Conservation (phyloP, 1,140 invertebrate species). For the Euglossa dilemma region DNA sequence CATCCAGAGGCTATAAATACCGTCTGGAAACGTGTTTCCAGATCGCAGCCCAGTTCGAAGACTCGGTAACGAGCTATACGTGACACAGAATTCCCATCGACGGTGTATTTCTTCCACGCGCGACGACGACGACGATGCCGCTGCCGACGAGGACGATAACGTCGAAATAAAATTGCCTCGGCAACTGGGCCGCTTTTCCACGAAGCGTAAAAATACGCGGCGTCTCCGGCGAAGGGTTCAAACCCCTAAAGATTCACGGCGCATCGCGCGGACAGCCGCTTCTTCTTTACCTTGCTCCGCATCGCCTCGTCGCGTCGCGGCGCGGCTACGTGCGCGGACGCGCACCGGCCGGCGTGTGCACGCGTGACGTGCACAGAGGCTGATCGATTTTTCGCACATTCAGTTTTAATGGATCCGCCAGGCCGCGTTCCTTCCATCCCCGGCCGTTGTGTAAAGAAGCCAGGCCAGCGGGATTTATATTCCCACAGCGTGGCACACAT, state of each 20-base stretch:
- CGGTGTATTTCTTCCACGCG: background rate
- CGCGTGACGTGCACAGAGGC: background rate
- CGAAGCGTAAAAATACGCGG: background rate
- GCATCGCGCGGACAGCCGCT: background rate
- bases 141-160: background rate
- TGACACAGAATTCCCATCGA: constrained; percentile 11
- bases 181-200: background rate
- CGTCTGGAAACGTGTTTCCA: constrained; percentile 12
- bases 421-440: background rate
- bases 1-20: constrained; percentile 11
- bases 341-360: background rate
- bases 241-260: constrained; percentile 7
- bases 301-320: no score
- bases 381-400: constrained; percentile 52
- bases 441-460: constrained; percentile 32
- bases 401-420: constrained; percentile 43
- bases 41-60: constrained; percentile 1
- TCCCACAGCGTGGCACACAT: constrained; percentile 42
- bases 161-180: constrained; percentile 10
- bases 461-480: constrained; percentile 17
- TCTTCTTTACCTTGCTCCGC: constrained; percentile 15
- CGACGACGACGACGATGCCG: no score
- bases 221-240: background rate
- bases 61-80: background rate
- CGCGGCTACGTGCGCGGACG: no score